A percentile compares a stretch with the other conserved stretches of the same genome.
Evolutionary conservation across 2,888 invertebrate species (phyloP).

Genomic region (Tridacna crocea): DNA sequence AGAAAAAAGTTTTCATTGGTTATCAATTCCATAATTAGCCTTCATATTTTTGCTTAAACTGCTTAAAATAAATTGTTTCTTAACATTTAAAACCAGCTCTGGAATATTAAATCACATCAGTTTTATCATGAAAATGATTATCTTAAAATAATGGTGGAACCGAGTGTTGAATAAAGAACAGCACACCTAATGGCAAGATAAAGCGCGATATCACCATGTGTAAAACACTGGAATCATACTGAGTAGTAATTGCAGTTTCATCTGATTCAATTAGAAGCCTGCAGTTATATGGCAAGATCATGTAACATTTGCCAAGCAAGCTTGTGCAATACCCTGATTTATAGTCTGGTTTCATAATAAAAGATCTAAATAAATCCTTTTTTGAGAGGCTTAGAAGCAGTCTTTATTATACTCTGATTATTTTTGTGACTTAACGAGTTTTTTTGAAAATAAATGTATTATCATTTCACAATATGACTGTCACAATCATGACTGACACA

Average conservation of each 20-base stretch:
- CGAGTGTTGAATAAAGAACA: slow-evolving; percentile 26
- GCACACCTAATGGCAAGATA: slow-evolving; percentile 25
- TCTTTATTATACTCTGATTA: neutral
- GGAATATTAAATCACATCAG: slow-evolving; percentile 22
- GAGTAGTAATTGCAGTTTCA: slow-evolving; percentile 54
- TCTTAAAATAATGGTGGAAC: neutral
- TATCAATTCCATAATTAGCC: no score
- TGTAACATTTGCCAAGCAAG: slow-evolving; percentile 29
- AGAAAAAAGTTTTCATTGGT: no score
- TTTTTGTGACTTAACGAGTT: no score
- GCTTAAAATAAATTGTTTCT: no score
- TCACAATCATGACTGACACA: no score
- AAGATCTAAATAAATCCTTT: slow-evolving; percentile 2
- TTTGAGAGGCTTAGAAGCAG: neutral
- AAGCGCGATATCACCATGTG: slow-evolving; percentile 24
- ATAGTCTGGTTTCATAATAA: slow-evolving; percentile 1
- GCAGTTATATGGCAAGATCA: slow-evolving; percentile 53
- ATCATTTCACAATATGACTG: no score
- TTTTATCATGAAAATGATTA: slow-evolving; percentile 20
- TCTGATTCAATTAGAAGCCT: slow-evolving; percentile 62
- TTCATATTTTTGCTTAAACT: no score
- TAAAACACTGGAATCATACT: slow-evolving; percentile 49
- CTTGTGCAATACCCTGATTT: slow-evolving; percentile 26
- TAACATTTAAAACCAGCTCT: neutral
- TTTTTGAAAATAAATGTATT: no score